These are phyloP conservation scores for Lagria hirta DNA, from an alignment of 2,888 invertebrate species.

Conservation along the genomic window DNA sequence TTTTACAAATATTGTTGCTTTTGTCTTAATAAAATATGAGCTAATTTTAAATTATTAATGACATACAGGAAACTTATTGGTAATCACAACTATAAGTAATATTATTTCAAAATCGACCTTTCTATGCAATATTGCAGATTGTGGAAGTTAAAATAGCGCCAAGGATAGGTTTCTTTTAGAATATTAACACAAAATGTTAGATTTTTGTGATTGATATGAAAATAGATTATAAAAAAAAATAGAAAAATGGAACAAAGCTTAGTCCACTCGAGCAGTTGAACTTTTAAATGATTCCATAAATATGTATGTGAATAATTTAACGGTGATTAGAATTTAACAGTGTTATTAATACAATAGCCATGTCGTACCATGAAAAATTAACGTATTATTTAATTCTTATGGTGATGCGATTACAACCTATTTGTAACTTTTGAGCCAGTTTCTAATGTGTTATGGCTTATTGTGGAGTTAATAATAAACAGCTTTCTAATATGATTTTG, in stretches of 20 bases:
- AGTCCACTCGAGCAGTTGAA: slow-evolving; percentile 10
- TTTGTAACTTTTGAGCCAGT: slow-evolving; percentile 7
- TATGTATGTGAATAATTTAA: slow-evolving; percentile 21
- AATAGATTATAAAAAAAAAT: no score
- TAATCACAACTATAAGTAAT: slow-evolving; percentile 18
- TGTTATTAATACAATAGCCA: slow-evolving; percentile 2
- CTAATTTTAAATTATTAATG: slow-evolving; percentile 23
- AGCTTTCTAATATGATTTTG: slow-evolving; percentile 21
- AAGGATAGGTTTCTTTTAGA: no score
- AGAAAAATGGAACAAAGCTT: slow-evolving; percentile 6
- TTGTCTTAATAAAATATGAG: no score
- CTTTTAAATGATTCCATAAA: slow-evolving; percentile 13
- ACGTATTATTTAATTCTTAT: slow-evolving; percentile 14
- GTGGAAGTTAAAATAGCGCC: background rate
- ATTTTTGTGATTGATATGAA: no score
- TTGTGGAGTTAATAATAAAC: slow-evolving; percentile 10
- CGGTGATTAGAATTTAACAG: slow-evolving; percentile 14
- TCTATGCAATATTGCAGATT: slow-evolving; percentile 17
- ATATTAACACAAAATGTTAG: no score
- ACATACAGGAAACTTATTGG: slow-evolving; percentile 19
- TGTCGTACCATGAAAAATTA: slow-evolving; percentile 7
- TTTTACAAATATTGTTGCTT: no score
- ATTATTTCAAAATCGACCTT: slow-evolving; percentile 26
- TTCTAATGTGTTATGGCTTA: slow-evolving; percentile 11
- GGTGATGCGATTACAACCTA: slow-evolving; percentile 3